These are phyloP conservation scores for Halictus ligatus DNA, from an alignment of 2,888 invertebrate species.

Conservation along the genomic window DNA sequence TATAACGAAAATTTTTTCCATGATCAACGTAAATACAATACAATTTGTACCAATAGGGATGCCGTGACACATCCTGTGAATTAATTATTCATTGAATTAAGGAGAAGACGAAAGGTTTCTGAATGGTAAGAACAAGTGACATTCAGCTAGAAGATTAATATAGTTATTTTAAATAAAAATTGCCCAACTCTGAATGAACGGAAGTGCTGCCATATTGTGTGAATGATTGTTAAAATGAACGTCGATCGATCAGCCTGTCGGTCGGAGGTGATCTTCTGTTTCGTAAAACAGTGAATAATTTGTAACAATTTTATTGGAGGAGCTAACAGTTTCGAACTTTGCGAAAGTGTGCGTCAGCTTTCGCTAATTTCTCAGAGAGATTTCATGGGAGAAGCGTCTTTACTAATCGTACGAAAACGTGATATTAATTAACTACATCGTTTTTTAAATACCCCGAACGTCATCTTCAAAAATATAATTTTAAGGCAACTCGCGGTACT, in stretches of 20 bases:
- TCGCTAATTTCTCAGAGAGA: neutral
- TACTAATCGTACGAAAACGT: neutral
- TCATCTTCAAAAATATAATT: neutral
- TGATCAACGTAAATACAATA: neutral
- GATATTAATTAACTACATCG: neutral
- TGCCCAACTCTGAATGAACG: slow-evolving; percentile 6
- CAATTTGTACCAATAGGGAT: no score
- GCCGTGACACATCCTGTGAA: no score
- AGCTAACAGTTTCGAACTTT: neutral
- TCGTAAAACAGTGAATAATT: neutral
- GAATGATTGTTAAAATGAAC: neutral
- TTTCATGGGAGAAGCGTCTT: no score
- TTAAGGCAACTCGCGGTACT: neutral
- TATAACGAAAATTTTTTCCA: neutral
- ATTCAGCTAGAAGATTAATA: neutral
- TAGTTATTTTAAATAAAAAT: neutral
- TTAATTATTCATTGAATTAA: neutral
- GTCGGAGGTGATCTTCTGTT: neutral
- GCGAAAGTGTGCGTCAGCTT: neutral
- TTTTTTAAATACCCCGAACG: neutral
- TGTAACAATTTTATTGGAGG: neutral
- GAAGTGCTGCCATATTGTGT: neutral
- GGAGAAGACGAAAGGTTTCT: neutral
- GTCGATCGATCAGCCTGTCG: slow-evolving; percentile 33
- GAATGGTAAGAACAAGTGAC: neutral